These are phyloP conservation scores for Scolopax mira DNA, from an alignment of 2,113 vertebrate genomes.

Conservation along the genomic window DNA sequence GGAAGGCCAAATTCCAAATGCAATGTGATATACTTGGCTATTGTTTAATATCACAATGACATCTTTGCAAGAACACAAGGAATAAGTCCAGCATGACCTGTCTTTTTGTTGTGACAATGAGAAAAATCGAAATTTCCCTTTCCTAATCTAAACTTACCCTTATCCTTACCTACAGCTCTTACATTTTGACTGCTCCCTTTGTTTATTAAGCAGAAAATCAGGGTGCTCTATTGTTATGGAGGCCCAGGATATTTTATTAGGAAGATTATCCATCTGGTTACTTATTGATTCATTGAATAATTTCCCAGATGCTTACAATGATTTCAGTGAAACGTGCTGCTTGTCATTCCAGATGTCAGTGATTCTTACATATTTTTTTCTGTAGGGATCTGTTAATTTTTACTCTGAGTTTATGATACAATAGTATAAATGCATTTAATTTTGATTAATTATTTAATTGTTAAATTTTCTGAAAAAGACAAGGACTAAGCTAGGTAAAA, in stretches of 20 bases:
- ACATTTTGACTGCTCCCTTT: not conserved
- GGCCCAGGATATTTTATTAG: not conserved
- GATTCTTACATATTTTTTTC: not conserved
- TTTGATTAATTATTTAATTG: not conserved
- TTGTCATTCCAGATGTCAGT: not conserved
- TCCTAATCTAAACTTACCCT: not conserved
- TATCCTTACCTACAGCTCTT: not conserved
- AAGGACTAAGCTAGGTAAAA: not conserved
- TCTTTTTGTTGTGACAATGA: not conserved
- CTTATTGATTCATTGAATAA: slow-evolving; percentile 6
- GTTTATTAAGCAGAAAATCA: not conserved
- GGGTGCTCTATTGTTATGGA: not conserved
- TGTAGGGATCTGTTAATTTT: not conserved
- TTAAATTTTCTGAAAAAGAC: not conserved
- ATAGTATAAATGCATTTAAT: not conserved
- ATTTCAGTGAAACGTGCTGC: not conserved
- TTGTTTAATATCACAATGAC: not conserved
- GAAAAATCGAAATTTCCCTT: not conserved
- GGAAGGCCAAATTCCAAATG: not conserved
- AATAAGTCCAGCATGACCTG: not conserved
- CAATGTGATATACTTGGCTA: not conserved
- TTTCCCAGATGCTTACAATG: not conserved
- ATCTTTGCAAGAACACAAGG: not conserved
- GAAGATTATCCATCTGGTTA: not conserved
- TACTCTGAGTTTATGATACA: not conserved